Evolutionary conservation across 1,140 invertebrate species (phyloP), one percentile per base, ranked within the genome.

Genomic region (Rhysida immarginata): DNA sequence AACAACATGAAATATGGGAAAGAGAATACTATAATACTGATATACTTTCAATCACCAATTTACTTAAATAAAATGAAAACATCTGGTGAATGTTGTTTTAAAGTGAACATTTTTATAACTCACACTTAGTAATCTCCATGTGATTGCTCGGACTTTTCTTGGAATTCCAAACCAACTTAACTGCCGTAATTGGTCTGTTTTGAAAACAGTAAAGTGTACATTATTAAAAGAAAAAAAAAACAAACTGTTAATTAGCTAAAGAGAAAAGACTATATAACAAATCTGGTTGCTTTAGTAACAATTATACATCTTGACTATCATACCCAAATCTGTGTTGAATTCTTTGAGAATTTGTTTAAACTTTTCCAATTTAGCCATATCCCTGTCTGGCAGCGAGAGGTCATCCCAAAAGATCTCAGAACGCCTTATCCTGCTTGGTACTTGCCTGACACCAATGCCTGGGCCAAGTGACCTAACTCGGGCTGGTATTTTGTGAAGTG

Each of bases 81-180:
- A n/a, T n/a, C n/a, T n/a, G n/a, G n/a, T n/a, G n/a, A n/a, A n/a
- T n/a, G n/a, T n/a, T n/a, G n/a, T n/a, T n/a, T n/a, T n/a, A n/a
- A n/a, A n/a, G n/a, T n/a, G n/a, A n/a, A n/a, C n/a, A n/a, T n/a
- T n/a, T n/a, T n/a, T n/a, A n/a, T n/a, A n/a, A n/a, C 75, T 75
- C 74, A 84, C 83, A 57, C 81, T 81, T 57, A 87, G 73, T 59
- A 87, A 69, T 71, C 83, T 79, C 85, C 85, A 87, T 2, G 80
- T 77, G 42, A 80, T 75, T 2, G 81, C 80, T 58, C 83, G 77
- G 51, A 94, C 82, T 73, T 84, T 83, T 18, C 82, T 78, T 42
- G 93, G 92, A 60, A 97, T 83, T 2, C 95, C 95, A 56, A 90
- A 93, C 92, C 94, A 98, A 63, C 90, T 93, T 1, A 95, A 70